Conservation (phyloP, 2,797 vertebrate genomes). For the Hoplostethus mediterraneus region DNA sequence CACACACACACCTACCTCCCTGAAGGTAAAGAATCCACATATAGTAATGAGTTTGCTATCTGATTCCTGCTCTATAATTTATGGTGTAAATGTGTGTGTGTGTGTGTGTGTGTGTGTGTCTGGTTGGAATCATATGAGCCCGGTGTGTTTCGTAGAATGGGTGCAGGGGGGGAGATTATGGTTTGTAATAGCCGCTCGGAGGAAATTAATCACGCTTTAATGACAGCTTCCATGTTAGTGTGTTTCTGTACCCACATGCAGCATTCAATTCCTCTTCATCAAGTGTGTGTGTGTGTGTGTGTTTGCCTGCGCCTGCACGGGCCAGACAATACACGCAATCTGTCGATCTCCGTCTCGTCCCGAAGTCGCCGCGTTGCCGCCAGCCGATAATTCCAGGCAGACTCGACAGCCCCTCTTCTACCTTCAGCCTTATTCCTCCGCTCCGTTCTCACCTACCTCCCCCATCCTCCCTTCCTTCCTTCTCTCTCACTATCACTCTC, state of each 20-base stretch:
- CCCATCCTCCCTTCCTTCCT: background rate
- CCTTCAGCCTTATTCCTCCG: conserved; percentile 7
- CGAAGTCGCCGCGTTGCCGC: conserved; percentile 68
- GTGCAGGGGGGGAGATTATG: conserved; percentile 41
- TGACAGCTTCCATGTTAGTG: conserved; percentile 32
- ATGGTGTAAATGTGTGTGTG: background rate
- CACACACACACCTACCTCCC: conserved; percentile 11
- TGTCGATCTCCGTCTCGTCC: conserved; percentile 52
- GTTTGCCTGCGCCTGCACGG: conserved; percentile 9
- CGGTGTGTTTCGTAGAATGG: conserved; percentile 14
- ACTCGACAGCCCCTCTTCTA: conserved; percentile 31
- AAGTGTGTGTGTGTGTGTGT: background rate
- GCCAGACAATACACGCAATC: conserved; percentile 38
- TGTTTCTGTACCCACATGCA: no score
- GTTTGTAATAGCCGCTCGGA: conserved; percentile 45
- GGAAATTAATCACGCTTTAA: conserved; percentile 67
- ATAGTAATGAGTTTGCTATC: conserved; percentile 43
- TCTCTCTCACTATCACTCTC: background rate
- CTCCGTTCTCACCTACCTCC: background rate
- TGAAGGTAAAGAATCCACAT: conserved; percentile 34
- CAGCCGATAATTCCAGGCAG: conserved; percentile 56
- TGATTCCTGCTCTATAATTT: conserved; percentile 43
- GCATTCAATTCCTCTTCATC: no score
- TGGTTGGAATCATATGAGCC: conserved; percentile 24
- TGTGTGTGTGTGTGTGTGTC: background rate